Conservation (phyloP, 2,888 invertebrate species). For the Molorchus minor region DNA sequence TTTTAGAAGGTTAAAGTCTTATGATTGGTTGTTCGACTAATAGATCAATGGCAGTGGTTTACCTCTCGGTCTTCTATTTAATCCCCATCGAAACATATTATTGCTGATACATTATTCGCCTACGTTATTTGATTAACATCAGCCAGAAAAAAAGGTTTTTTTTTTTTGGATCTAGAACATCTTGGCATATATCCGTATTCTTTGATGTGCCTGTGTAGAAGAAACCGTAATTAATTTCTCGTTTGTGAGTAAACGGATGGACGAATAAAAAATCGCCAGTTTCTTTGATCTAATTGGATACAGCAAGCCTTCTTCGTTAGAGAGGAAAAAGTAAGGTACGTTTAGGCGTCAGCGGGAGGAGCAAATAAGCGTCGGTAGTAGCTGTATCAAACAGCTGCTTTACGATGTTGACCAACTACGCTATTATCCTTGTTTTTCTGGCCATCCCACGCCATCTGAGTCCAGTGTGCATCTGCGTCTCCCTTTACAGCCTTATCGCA, state of each 20-base stretch:
- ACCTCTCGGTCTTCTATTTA: no score
- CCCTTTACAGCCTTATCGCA: no score
- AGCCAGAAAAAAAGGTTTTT: no score
- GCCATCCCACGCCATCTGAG: constrained; percentile 48
- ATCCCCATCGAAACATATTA: no score
- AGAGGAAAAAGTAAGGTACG: constrained; percentile 12
- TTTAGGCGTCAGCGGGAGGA: constrained; percentile 11
- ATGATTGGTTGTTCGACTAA: no score
- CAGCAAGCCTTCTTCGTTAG: constrained; percentile 21
- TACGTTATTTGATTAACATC: no score
- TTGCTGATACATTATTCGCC: no score
- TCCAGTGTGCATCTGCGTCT: constrained; percentile 41
- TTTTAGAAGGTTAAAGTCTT: no score
- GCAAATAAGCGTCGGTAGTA: constrained; percentile 37
- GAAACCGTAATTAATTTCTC: constrained; percentile 28
- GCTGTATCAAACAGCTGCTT: constrained; percentile 41
- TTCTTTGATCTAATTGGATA: constrained; percentile 32
- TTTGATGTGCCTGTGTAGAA: constrained; percentile 2
- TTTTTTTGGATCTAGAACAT: background rate
- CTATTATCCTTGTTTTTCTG: constrained; percentile 44
- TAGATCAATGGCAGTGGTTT: no score
- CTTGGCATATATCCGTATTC: constrained; percentile 5
- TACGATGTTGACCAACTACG: constrained; percentile 46
- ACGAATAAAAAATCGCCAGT: constrained; percentile 27
- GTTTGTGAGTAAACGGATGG: constrained; percentile 17